phyloP scores from a whole-genome alignment of 2,888 invertebrate genomes.

The Lampropteryx suffumata region DNA sequence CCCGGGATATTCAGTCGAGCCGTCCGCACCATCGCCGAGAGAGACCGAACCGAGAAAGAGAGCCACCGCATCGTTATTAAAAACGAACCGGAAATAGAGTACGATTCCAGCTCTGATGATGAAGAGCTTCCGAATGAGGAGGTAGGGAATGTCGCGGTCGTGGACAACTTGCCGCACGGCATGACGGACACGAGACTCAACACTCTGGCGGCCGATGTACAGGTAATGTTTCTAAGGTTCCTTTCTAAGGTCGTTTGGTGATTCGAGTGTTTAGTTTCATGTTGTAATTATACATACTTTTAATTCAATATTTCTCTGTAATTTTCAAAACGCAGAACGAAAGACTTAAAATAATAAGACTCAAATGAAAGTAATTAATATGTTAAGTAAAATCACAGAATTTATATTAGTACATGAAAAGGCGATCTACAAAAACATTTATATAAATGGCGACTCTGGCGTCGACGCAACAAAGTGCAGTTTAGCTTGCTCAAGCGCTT shows the following conservation, averaged over 20 bases:
- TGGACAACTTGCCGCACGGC: slow-evolving; percentile 68
- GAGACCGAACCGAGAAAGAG: background rate
- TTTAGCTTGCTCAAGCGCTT: too few species aligned
- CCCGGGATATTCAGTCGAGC: slow-evolving; percentile 71
- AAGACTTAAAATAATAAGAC: too few species aligned
- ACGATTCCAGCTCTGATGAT: slow-evolving; percentile 54
- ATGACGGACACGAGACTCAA: slow-evolving; percentile 72
- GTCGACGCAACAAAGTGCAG: too few species aligned
- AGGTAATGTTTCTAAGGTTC: slow-evolving; percentile 71
- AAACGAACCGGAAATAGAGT: slow-evolving; percentile 57
- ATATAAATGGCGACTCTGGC: too few species aligned
- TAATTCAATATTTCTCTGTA: too few species aligned
- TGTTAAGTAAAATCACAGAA: too few species aligned
- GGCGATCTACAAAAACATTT: too few species aligned
- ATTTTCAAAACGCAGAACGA: too few species aligned
- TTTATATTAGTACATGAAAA: too few species aligned
- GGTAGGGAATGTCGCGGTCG: slow-evolving; percentile 46
- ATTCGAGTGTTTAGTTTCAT: slow-evolving; percentile 7
- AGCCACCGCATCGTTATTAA: slow-evolving; percentile 34
- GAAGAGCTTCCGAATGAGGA: slow-evolving; percentile 47
- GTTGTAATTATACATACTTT: background rate
- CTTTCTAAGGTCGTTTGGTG: slow-evolving; percentile 1
- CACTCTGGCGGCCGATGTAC: slow-evolving; percentile 71
- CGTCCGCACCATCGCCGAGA: slow-evolving; percentile 45
- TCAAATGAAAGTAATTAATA: too few species aligned